Base-by-base conservation (phyloP, 2,113 vertebrate species). In the Pygoscelis adeliae region DNA sequence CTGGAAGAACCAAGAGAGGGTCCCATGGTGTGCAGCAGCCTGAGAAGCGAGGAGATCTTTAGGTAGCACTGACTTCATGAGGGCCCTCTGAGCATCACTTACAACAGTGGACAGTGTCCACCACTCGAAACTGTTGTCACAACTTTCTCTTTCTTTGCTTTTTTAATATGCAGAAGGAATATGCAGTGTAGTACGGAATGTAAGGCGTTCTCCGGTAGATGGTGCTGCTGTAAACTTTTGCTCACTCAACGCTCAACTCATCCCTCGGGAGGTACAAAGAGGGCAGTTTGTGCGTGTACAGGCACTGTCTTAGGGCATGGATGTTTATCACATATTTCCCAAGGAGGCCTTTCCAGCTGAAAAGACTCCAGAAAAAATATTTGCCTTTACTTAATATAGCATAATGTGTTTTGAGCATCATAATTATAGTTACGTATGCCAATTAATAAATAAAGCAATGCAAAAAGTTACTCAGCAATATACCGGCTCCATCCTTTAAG, bases 141-240 rank as follows among this genome's bases (percentile, higher is more conserved):
- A 20, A 8, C 32, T 85, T 42, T 22, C 36, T 21, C 19, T 55
- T 25, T 9, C 55, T 21, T 46, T 40, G 27, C 30, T 1, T 18
- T 26, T 29, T 19, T 6, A 2, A 3, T 2, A 3, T 3, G 52
- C 17, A 15, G 6, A 15, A 44, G 22, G 20, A 50, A 11, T 32
- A 0, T 38, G 2, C 12, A 11, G 25, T 5, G 46, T 6, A 25
- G n/a, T 16, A 1, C 42, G 25, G 77, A 36, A 7, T 15, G 29
- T 4, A 2, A 27, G 61, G 26, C 18, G 47, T 17, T 47, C 66
- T 21, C 97, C 97, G 14, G 88, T 56, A 98, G 97, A 92, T 97
- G 97, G 97, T 89, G 97, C 97, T 97, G 92, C 88, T 93, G 97
- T 5, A 92, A 98, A 62, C 91, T 59, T 66, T 77, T 77, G 70